Conservation (phyloP, 2,113 vertebrate species). For the Phaethornis superciliosus region DNA sequence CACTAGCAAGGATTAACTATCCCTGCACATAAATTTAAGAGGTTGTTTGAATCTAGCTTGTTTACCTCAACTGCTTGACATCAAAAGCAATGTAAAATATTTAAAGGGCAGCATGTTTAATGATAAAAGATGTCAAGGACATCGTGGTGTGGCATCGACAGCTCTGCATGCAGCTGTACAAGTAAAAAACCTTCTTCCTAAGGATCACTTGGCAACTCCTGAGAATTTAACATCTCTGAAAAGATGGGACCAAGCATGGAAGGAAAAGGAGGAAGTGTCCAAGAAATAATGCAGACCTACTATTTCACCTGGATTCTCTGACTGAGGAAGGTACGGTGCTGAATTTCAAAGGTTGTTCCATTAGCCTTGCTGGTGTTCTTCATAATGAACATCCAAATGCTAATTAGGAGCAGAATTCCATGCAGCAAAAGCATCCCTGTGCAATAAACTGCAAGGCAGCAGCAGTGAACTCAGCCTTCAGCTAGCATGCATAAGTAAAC, state of each 20-base stretch:
- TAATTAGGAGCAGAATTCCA: conserved; percentile 61
- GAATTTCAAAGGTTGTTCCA: conserved; percentile 59
- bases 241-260: background rate
- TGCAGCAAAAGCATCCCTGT: conserved; percentile 66
- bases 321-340: background rate
- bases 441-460: conserved; percentile 61
- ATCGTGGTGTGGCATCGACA: background rate
- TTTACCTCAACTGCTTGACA: conserved; percentile 40
- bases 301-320: background rate
- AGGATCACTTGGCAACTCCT: background rate
- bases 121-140: conserved; percentile 25
- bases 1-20: background rate
- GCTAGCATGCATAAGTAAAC: conserved; percentile 76
- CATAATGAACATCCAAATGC: conserved; percentile 67
- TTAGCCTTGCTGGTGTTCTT: conserved; percentile 36
- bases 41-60: conserved; percentile 30
- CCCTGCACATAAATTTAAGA: conserved; percentile 12
- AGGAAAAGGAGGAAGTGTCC: background rate
- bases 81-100: conserved; percentile 42
- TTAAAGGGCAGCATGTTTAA: conserved; percentile 41
- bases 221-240: background rate
- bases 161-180: background rate
- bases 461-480: conserved; percentile 60
- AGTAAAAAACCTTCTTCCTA: background rate
- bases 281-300: background rate